Evolutionary conservation across 2,797 vertebrate species (phyloP).

Genomic region (Melanotaenia boesemani): DNA sequence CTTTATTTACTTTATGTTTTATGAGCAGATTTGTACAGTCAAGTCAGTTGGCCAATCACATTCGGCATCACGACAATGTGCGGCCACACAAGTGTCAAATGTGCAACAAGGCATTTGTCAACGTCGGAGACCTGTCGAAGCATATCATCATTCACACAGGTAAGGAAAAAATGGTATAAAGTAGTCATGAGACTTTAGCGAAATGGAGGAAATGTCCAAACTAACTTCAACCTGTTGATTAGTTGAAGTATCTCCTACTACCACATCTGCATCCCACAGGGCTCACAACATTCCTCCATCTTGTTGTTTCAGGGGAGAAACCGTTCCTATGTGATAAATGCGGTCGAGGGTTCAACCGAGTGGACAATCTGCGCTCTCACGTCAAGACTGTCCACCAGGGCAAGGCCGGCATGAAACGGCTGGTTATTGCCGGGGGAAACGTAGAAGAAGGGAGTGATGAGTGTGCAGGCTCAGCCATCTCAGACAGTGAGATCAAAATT

Average conservation of each 20-base stretch:
- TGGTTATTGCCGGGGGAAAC: constrained; percentile 78
- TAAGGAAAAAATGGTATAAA: constrained; percentile 44
- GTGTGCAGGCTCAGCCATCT: constrained; percentile 45
- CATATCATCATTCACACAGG: constrained; percentile 99
- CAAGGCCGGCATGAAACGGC: constrained; percentile 94
- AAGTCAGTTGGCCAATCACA: constrained; percentile 98
- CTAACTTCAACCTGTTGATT: background rate
- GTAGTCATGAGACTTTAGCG: background rate
- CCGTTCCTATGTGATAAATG: constrained; percentile 98
- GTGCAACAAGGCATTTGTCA: constrained; percentile 97
- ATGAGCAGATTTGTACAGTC: constrained; percentile 93
- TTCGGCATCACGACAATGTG: constrained; percentile 98
- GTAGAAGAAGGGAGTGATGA: constrained; percentile 63
- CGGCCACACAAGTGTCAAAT: constrained; percentile 96
- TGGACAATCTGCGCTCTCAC: constrained; percentile 97
- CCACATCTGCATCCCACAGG: background rate
- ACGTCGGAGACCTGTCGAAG: constrained; percentile 97
- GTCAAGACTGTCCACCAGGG: constrained; percentile 98
- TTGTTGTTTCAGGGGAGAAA: constrained; percentile 89
- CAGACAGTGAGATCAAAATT: constrained; percentile 90
- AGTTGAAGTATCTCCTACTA: too few relatives aligned
- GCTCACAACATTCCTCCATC: background rate
- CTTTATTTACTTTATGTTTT: background rate
- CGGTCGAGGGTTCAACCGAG: constrained; percentile 95
- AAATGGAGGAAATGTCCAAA: background rate